Evolutionary conservation across 2,888 invertebrate genomes (phyloP), one percentile per base, ranked within the genome.

Genomic region (Actias luna): DNA sequence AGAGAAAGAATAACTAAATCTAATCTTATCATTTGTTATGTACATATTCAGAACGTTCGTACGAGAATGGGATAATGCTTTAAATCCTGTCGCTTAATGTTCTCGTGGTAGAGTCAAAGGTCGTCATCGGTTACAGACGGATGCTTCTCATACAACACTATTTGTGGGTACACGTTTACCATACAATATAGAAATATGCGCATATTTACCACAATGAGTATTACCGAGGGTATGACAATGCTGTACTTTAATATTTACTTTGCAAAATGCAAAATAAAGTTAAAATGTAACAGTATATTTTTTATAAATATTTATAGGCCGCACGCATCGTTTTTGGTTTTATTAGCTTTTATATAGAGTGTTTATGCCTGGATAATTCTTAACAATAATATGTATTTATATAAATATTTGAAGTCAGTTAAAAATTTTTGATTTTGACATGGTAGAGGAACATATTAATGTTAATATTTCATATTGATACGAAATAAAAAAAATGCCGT

Each of bases 181-280:
- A 89, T 87, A 89, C 88, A 89, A 89, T 88, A 76, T 74, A 79
- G 73, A 79, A 80, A 79, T 84, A 88, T 88, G 89, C 85, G 84
- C 87, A 90, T 91, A 87, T 85, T 89, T 83, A 86, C 73, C 70
- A 70, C 42, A n/a, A 42, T 8, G 5, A 42, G 42, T 42, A 42
- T 18, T 7, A 8, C 42, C 18, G n/a, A 65, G 63, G 66, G 65
- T 68, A 71, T 63, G 64, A 73, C 74, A 75, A 74, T 78, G 42
- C 42, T 18, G 77, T 69, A 69, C 71, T 70, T 39, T 57, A 57
- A 25, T 71, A 72, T 73, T 77, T 75, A 67, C 74, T 77, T 79
- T 79, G 82, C 83, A 73, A 86, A 85, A 82, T 78, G 72, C 75
- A 78, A 65, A 70, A 74, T 69, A 80, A 78, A 76, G 74, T 76